These are phyloP conservation scores for Anoplopoma fimbria DNA, from an alignment of 2,113 vertebrate species.

Conservation along the genomic window DNA sequence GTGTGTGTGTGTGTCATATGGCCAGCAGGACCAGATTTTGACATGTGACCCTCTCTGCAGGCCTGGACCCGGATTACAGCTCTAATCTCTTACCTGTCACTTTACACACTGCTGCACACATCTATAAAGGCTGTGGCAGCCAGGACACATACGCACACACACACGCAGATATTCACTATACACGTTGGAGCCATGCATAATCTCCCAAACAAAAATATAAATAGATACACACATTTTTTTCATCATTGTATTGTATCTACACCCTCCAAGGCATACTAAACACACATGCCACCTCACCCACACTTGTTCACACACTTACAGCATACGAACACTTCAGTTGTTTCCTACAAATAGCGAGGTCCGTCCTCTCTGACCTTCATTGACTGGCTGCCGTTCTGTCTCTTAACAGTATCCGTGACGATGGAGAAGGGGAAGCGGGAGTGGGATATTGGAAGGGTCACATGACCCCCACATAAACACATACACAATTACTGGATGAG, in stretches of 20 bases:
- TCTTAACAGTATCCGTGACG: conserved; percentile 8
- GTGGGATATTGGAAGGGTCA: neutral
- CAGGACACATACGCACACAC: conserved; percentile 46
- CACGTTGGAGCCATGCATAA: neutral
- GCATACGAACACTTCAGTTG: neutral
- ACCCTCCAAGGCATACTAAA: neutral
- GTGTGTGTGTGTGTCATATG: conserved; percentile 56
- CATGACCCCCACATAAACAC: conserved; percentile 12
- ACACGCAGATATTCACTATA: conserved; percentile 5
- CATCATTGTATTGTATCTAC: neutral
- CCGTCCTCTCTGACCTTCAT: conserved; percentile 28
- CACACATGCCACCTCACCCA: neutral
- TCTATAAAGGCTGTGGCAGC: conserved; percentile 67
- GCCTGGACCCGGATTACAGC: conserved; percentile 84
- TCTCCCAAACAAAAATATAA: neutral
- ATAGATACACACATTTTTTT: neutral
- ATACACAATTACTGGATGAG: neutral
- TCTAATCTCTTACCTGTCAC: conserved; percentile 87
- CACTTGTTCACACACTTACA: neutral
- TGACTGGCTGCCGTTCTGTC: conserved; percentile 26
- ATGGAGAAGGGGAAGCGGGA: neutral
- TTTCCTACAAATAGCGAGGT: neutral
- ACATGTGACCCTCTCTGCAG: conserved; percentile 81
- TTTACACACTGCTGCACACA: conserved; percentile 83
- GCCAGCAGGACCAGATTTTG: conserved; percentile 87